Conservation (phyloP, 2,797 vertebrate species). For the Cercopithecus neglectus region DNA sequence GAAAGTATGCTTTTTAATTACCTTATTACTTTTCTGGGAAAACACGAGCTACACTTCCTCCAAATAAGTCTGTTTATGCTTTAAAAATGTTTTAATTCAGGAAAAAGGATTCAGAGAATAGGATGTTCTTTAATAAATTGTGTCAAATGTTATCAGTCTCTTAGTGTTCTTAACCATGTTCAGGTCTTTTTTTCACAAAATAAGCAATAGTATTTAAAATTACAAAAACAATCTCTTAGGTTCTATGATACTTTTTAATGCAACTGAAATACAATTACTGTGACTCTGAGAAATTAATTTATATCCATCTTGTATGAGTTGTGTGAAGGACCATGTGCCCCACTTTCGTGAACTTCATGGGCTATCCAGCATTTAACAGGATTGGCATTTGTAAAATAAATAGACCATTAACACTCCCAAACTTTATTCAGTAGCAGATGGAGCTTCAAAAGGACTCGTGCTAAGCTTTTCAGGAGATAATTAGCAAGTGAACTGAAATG, state of each 20-base stretch:
- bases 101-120: neutral
- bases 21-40: neutral
- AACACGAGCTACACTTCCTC: neutral
- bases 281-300: neutral
- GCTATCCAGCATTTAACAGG: neutral
- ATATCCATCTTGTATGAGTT: neutral
- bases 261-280: neutral
- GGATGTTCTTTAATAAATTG: neutral
- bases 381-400: neutral
- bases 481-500: neutral
- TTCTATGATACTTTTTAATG: neutral
- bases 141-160: neutral
- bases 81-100: neutral
- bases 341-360: neutral
- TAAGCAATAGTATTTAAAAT: slow-evolving; percentile 28
- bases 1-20: neutral
- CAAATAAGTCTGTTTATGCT: neutral
- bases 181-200: neutral
- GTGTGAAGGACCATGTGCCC: neutral
- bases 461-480: neutral
- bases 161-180: neutral
- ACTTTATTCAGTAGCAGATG: neutral
- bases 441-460: neutral
- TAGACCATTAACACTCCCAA: neutral
- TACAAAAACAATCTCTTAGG: neutral